Evolutionary conservation across 2,888 invertebrate genomes (phyloP).

Genomic region (Drosophila greeni): DNA sequence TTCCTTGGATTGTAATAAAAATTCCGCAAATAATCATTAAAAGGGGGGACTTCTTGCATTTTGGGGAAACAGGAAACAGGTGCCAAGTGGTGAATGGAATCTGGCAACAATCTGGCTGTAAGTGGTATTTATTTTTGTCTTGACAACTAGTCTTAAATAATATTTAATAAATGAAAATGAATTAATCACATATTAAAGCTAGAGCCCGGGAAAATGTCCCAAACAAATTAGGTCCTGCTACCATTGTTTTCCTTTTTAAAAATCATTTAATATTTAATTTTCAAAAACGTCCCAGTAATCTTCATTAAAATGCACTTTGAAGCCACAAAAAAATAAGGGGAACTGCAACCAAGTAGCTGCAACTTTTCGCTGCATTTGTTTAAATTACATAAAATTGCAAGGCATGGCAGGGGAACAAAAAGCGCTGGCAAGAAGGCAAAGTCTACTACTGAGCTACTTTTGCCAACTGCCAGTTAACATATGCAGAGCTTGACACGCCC

Average conservation of each 20-base stretch:
- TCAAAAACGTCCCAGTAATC: slow-evolving; percentile 10
- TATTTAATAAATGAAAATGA: neutral
- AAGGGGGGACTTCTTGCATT: neutral
- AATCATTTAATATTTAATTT: slow-evolving; percentile 11
- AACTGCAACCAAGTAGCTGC: slow-evolving; percentile 5
- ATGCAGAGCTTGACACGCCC: slow-evolving; percentile 57
- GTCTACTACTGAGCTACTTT: slow-evolving; percentile 63
- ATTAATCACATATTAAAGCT: neutral
- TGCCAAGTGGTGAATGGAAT: slow-evolving; percentile 14
- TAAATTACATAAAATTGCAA: slow-evolving; percentile 60
- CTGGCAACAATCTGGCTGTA: too few species aligned
- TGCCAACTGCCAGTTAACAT: slow-evolving; percentile 51
- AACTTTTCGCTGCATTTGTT: slow-evolving; percentile 54
- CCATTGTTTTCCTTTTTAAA: neutral
- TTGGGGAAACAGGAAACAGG: neutral
- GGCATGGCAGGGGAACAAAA: slow-evolving; percentile 32
- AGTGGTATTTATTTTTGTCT: too few species aligned
- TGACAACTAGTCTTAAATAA: too few species aligned
- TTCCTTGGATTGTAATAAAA: slow-evolving; percentile 47
- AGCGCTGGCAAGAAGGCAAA: slow-evolving; percentile 38
- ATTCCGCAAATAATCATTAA: slow-evolving; percentile 56
- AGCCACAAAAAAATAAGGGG: neutral
- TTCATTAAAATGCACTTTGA: slow-evolving; percentile 61
- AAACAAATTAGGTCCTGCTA: too few species aligned
- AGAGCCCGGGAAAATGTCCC: neutral